Conservation (phyloP, 2,797 vertebrate species). For the Lacerta viridis region DNA sequence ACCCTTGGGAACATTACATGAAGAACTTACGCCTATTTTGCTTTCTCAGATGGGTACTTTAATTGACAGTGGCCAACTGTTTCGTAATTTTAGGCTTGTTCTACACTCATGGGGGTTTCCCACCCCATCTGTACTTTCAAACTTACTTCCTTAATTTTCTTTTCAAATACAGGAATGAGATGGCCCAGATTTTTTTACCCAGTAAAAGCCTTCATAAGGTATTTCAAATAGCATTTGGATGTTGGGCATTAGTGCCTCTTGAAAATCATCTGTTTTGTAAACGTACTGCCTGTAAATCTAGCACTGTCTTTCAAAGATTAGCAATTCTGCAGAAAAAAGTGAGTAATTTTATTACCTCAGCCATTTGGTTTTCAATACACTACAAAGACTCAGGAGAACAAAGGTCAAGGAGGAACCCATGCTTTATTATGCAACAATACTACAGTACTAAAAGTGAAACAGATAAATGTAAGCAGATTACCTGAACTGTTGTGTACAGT, state of each 20-base stretch:
- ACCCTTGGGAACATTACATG: not conserved
- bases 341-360: conserved; percentile 20
- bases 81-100: not conserved
- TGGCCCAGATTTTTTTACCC: not conserved
- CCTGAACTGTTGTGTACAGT: conserved; percentile 7
- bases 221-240: conserved; percentile 34
- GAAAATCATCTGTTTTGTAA: conserved; percentile 22
- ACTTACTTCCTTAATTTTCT: not conserved
- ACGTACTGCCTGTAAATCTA: not conserved
- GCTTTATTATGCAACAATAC: conserved; percentile 12
- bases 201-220: not conserved
- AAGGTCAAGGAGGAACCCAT: conserved; percentile 37
- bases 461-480: conserved; percentile 17
- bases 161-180: not conserved
- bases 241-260: not conserved
- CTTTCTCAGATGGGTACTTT: not conserved
- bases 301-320: conserved; percentile 27
- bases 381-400: conserved; percentile 12
- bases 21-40: not conserved
- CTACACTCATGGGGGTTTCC: not conserved
- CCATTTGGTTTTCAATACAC: not conserved
- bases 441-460: not conserved
- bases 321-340: conserved; percentile 41
- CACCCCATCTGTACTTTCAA: not conserved
- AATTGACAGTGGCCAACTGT: not conserved